Base-by-base conservation (phyloP, 2,888 invertebrate genomes). In the Furcula furcula region DNA sequence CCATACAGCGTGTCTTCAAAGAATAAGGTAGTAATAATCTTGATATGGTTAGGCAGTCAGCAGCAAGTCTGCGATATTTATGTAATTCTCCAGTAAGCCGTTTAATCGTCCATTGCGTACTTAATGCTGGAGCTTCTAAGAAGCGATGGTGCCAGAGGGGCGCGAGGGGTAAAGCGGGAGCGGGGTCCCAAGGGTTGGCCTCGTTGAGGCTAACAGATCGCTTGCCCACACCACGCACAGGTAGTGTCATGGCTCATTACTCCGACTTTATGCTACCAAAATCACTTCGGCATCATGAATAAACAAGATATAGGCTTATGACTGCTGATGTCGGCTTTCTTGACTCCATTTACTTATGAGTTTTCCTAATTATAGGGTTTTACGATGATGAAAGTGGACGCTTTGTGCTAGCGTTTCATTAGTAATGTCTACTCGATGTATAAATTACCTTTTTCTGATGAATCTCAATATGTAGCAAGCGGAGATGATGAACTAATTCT, bases 211-310 rank as follows among this genome's bases (percentile, higher is more conserved):
- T 68, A 74, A 76, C 69, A 76, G 76, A 75, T 76, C 67, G 71
- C 54, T 68, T 62, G 70, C 62, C 65, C 72, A 55, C 65, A 63
- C 63, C 67, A 68, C 68, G 66, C 67, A 63, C 78, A 82, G 80
- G 82, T 81, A 77, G 68, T 72, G 76, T 74, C 70, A 76, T 70
- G 76, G 65, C 70, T 79, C 78, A 81, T 81, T 83, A 80, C 76
- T 66, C 60, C 58, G 62, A 70, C 70, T 75, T 76, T 74, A 77
- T 72, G 72, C 75, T 72, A 61, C 53, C 65, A 64, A 68, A 81
- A 84, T 82, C 78, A 81, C 73, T 75, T 62, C 57, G 42, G 59
- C 57, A 47, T 65, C 63, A 69, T 74, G 67, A 74, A 80, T 72
- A 74, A 73, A 75, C 73, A 76, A 72, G 64, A 70, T 63, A 63